These are phyloP conservation scores for Jaculus jaculus DNA, from an alignment of 2,113 vertebrate species.

Conservation along the genomic window DNA sequence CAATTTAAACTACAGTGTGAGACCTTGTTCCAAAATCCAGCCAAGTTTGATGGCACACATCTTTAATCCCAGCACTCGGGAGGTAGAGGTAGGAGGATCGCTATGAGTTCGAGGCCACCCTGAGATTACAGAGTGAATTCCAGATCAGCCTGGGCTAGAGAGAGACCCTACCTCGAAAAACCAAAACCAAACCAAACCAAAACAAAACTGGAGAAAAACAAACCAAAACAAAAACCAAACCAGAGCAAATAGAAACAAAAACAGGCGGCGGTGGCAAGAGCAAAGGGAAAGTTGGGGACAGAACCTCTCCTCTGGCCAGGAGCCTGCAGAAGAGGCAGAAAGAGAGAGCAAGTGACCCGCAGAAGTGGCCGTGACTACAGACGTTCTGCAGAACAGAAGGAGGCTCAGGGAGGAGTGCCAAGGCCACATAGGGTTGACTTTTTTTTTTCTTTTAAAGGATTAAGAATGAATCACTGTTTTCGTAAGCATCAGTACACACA, in stretches of 20 bases:
- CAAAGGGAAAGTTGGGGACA: not conserved
- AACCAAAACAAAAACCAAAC: no score
- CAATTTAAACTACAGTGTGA: not conserved
- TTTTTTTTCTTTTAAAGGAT: conserved; percentile 69
- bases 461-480: conserved; percentile 84
- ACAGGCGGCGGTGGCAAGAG: not conserved
- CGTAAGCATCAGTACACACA: conserved; percentile 77
- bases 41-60: no score
- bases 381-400: conserved; percentile 68
- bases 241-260: not conserved
- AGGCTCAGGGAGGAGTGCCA: conserved; percentile 64
- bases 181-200: not conserved
- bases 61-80: no score
- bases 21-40: no score
- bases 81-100: no score
- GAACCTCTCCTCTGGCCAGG: not conserved
- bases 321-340: not conserved
- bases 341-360: not conserved
- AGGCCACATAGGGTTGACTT: conserved; percentile 62
- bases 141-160: no score
- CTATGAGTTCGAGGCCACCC: no score
- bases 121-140: no score
- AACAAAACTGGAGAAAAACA: no score
- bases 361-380: conserved; percentile 52
- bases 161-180: no score